Base-by-base conservation (phyloP, 2,888 invertebrate genomes). In the Trichopoda pennipes region DNA sequence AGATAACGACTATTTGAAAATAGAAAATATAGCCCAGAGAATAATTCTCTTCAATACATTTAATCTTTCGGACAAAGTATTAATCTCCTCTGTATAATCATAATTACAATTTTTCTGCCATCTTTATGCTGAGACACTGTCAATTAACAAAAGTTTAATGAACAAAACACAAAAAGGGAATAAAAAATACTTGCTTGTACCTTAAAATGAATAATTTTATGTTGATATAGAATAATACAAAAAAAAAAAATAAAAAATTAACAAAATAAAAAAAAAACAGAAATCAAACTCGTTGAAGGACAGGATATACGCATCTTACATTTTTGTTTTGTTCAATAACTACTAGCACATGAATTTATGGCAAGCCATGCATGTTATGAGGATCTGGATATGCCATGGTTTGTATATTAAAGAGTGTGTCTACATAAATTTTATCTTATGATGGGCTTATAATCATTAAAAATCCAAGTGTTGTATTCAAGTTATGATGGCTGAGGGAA, bases 401-500 rank as follows among this genome's bases (percentile, higher is more conserved):
- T 16, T 64, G 6, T 38, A n/a, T 4, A 23, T 4, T 66, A 8
- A n/a, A 17, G 42, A 10, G 28, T 32, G 23, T 69, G 32, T 63
- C 60, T 49, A 73, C 60, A 79, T 79, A 73, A 79, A 73, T 79
- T 74, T 74, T 80, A 74, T 80, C 68, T 73, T 61, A 55, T 74
- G 73, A 80, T 74, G 73, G 73, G 66, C 73, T 68, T 74, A 80
- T 80, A 80, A 80, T 74, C 79, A 74, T 80, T 80, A 79, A 60
- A 77, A 72, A 79, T 76, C 82, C 79, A 82, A 79, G 82, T 79
- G 82, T 82, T 79, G 82, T 68, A 68, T 72, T 82, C 75, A 76
- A 79, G 82, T 79, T 82, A 82, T 82, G 82, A 82, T 79, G 79
- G 82, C 75, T 82, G 68, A 82, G 82, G 82, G 82, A 79, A 82